Conservation (phyloP, 2,888 invertebrate genomes). For the Brachyopa scutellaris region DNA sequence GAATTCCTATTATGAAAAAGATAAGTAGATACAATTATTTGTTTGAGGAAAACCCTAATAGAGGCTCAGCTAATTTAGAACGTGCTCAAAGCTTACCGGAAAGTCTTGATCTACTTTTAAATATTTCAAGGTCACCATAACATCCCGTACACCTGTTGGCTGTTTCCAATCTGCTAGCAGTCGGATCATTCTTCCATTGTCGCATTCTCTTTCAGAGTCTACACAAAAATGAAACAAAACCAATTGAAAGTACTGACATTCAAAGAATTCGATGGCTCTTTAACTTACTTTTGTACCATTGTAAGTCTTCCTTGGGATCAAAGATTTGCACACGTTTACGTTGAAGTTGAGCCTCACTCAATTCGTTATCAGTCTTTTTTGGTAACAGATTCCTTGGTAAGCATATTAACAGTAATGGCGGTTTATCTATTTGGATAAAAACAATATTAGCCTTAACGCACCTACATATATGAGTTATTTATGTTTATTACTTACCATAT, state of each 20-base stretch:
- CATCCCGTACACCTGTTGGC: conserved; percentile 86
- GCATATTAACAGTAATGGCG: conserved; percentile 79
- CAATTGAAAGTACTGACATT: not conserved
- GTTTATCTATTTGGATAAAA: conserved; percentile 77
- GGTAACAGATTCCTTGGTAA: conserved; percentile 80
- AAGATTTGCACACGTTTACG: conserved; percentile 80
- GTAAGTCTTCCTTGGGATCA: conserved; percentile 79
- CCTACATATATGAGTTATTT: not conserved
- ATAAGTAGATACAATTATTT: conserved; percentile 1
- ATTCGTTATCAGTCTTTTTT: conserved; percentile 80
- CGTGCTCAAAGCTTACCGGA: conserved; percentile 83
- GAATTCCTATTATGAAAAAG: conserved; percentile 85
- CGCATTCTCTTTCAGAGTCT: conserved; percentile 85
- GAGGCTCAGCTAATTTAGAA: too few species aligned
- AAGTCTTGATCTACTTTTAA: conserved; percentile 86
- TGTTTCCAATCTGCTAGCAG: conserved; percentile 91
- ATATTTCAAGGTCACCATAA: conserved; percentile 91
- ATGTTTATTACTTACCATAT: conserved; percentile 87
- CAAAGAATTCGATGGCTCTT: not conserved
- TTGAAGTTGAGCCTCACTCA: conserved; percentile 79
- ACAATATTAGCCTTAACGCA: not conserved
- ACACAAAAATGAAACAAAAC: conserved; percentile 65
- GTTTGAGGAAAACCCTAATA: too few species aligned
- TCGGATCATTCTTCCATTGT: conserved; percentile 85
- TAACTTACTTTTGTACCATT: conserved; percentile 79